These are phyloP conservation scores for Sebastes fasciatus DNA, from an alignment of 2,113 vertebrate species.

Conservation along the genomic window DNA sequence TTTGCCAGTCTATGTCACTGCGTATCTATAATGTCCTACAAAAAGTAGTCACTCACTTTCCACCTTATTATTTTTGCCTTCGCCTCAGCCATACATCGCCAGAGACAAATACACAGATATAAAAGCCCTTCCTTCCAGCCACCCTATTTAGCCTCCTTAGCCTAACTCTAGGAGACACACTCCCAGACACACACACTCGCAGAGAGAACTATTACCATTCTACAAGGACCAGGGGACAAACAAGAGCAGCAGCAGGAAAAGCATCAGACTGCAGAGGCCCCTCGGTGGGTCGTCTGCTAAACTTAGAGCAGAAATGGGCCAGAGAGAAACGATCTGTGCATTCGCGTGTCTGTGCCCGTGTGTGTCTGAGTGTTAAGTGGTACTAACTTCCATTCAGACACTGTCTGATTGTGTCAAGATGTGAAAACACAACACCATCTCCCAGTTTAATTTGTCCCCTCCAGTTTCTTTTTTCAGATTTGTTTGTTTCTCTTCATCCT, in stretches of 20 bases:
- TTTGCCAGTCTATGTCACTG: not conserved
- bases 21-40: not conserved
- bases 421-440: constrained; percentile 10
- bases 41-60: not conserved
- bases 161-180: constrained; percentile 13
- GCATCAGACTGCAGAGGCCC: constrained; percentile 68
- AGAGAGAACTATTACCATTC: constrained; percentile 41
- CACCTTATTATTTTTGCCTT: constrained; percentile 11
- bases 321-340: constrained; percentile 65
- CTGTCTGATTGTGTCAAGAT: constrained; percentile 43
- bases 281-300: constrained; percentile 72
- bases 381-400: constrained; percentile 36
- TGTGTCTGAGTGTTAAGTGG: constrained; percentile 46
- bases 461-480: not conserved
- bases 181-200: constrained; percentile 21
- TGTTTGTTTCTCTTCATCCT: not conserved
- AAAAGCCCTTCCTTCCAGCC: constrained; percentile 39
- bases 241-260: constrained; percentile 63
- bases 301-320: constrained; percentile 82
- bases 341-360: constrained; percentile 3
- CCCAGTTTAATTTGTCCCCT: not conserved
- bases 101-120: not conserved
- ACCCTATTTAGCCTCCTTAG: constrained; percentile 35
- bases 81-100: constrained; percentile 3
- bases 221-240: constrained; percentile 65